Base-by-base conservation (phyloP, 2,888 invertebrate genomes). In the Apamea sordens region DNA sequence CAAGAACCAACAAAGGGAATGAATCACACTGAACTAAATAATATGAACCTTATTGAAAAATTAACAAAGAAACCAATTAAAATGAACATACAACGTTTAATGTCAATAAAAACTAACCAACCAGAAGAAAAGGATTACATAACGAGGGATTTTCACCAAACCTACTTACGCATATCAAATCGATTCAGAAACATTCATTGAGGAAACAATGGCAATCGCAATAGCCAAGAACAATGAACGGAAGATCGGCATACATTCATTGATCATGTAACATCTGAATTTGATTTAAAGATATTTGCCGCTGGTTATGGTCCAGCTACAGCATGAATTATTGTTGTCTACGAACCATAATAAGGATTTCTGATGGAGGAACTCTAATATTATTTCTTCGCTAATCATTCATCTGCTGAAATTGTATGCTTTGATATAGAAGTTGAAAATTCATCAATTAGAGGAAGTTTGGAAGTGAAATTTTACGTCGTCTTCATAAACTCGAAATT, bases 221-320 rank as follows among this genome's bases (percentile, higher is more conserved):
- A 80, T 82, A 77, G 76, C 47, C 86, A 84, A 87, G 89, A 92
- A 95, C 96, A 95, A 96, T 94, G 94, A 92, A 91, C 95, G 95
- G 95, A 95, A 95, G 93, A 92, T 91, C 88, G 86, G 85, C 89
- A 91, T 91, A 92, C 92, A 93, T 93, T 93, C 91, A 93, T 93
- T 93, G 94, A 95, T 94, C 93, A 94, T 94, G 93, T 91, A 91
- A 91, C 90, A 93, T 93, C 91, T 88, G 80, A 84, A 82, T 84
- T 86, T 86, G 80, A 88, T 86, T 91, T 89, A 85, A 86, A 92
- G 83, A 91, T 87, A 84, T 84, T 87, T 78, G 77, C 81, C 69
- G 73, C 82, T 64, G 65, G 79, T 85, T 83, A 83, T 80, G 77
- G 81, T 79, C 80, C 79, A 74, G 76, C 53, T 36, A 67, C 73